Base-by-base conservation (phyloP, 2,113 vertebrate species). In the Nansenia antarctica region DNA sequence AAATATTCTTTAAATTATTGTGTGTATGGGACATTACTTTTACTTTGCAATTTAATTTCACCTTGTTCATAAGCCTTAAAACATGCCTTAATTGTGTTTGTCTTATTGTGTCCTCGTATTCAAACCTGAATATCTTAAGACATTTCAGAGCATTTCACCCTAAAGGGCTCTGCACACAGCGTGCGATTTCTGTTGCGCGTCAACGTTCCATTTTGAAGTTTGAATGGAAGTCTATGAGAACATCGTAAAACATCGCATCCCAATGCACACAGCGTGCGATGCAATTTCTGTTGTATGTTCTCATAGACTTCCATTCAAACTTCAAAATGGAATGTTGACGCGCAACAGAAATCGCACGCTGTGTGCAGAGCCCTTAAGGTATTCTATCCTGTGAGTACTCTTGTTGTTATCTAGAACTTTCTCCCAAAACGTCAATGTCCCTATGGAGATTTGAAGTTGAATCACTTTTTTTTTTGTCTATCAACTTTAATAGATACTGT, bases 1-100 rank as follows among this genome's bases (percentile, higher is more conserved):
- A 72, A 62, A 61, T 61, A 73, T 63, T 73, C 3, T 72, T 74
- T 63, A 83, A 82, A 60, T 84, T 84, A 82, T 82, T 85, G 66
- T 79, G n/a, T 57, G 24, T 65, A 61, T 82, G 54, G 58, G 63
- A 79, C n/a, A 57, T 53, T 66, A 29, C 55, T 69, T 30, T 20
- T 22, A 9, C 15, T 18, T 15, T 59, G n/a, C 31, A 27, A 62
- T 53, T 2, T 54, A 69, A 8, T 73, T 67, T 18, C 52, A 1
- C 4, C 71, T 11, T 45, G 35, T 64, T 79, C 62, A 35, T 18
- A 62, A 27, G 55, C 26, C 55, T 74, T 74, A 32, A 74, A 67
- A 47, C 20, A 60, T 42, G 29, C 55, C 55, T 58, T 31, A 18
- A 31, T 30, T 58, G 20, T 63, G n/a, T 32, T 20, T 1, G 27